These are phyloP conservation scores for Pterocles orientalis DNA, from an alignment of 2,113 vertebrate genomes.

Conservation along the genomic window DNA sequence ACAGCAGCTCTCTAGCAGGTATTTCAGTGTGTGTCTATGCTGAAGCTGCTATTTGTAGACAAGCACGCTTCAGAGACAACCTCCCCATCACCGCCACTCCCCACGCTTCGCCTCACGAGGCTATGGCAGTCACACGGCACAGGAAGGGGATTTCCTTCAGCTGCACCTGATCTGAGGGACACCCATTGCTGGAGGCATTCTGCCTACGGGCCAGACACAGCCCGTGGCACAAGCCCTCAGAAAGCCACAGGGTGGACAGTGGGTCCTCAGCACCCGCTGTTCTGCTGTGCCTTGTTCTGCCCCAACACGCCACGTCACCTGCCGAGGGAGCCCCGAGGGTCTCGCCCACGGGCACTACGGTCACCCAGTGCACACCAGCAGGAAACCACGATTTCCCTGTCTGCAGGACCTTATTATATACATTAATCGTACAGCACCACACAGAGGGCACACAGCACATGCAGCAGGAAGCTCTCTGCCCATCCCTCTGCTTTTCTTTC, in stretches of 20 bases:
- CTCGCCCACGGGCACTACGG: fast-evolving
- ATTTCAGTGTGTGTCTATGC: fast-evolving
- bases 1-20: fast-evolving
- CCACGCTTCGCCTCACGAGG: fast-evolving
- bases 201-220: not conserved
- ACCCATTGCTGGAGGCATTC: not conserved
- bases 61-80: not conserved
- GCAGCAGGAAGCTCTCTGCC: not conserved
- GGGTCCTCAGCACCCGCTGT: not conserved
- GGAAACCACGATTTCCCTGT: fast-evolving
- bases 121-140: not conserved
- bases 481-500: not conserved
- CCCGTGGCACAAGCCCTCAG: not conserved
- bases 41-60: not conserved
- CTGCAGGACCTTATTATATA: not conserved
- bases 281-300: not conserved
- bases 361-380: not conserved
- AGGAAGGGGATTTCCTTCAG: not conserved
- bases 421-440: not conserved
- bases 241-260: fast-evolving
- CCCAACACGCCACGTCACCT: fast-evolving
- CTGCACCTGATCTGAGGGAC: not conserved
- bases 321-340: not conserved
- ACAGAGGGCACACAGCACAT: fast-evolving
- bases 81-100: not conserved